Conservation (phyloP, 2,888 invertebrate species). For the Trypoxylon attenuatum region DNA sequence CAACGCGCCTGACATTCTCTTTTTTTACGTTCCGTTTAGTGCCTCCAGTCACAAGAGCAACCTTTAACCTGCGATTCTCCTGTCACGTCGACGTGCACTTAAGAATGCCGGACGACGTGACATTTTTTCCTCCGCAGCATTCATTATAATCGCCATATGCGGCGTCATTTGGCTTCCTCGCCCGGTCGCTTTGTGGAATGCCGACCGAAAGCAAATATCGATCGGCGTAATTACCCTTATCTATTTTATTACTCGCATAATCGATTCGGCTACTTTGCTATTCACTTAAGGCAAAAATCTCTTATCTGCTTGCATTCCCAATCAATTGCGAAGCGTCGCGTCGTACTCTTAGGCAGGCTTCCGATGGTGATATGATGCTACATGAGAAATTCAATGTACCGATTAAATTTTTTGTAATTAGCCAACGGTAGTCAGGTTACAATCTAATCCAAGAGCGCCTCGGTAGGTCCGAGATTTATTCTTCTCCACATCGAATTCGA, state of each 20-base stretch:
- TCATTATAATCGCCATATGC: slow-evolving; percentile 37
- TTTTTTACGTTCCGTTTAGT: neutral
- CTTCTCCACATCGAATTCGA: too few species aligned
- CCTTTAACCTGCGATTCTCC: neutral
- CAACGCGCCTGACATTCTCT: neutral
- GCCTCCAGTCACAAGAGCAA: neutral
- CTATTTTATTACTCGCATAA: slow-evolving; percentile 46
- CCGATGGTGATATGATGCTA: too few species aligned
- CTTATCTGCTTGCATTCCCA: slow-evolving; percentile 30
- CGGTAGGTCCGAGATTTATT: too few species aligned
- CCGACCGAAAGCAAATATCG: slow-evolving; percentile 38
- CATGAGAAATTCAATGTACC: too few species aligned
- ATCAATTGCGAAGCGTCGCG: too few species aligned
- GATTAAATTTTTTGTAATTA: too few species aligned
- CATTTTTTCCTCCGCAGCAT: slow-evolving; percentile 18
- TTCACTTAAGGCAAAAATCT: slow-evolving; percentile 41
- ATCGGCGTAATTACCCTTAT: slow-evolving; percentile 55
- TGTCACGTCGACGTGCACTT: neutral
- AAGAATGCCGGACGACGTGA: slow-evolving; percentile 9
- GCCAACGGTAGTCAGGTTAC: too few species aligned
- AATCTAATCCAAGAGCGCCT: too few species aligned
- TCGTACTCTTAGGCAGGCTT: too few species aligned
- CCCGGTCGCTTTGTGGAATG: slow-evolving; percentile 18
- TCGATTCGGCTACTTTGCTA: slow-evolving; percentile 35
- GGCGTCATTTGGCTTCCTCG: slow-evolving; percentile 38